These are phyloP conservation scores for Tachystola acroxantha DNA, from an alignment of 2,888 invertebrate genomes.

Conservation along the genomic window DNA sequence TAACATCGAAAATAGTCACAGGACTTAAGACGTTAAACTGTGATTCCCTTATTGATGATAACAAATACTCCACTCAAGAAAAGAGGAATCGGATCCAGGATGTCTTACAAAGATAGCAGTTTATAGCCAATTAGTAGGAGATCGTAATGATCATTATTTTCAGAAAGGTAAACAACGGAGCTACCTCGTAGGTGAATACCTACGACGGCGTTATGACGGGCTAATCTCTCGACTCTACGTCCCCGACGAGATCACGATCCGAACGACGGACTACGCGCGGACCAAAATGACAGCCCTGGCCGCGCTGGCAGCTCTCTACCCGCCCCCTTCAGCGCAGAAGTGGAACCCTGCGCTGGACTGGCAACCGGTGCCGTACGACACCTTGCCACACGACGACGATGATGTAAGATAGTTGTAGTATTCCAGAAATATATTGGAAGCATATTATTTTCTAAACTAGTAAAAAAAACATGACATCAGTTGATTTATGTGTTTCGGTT, in stretches of 20 bases:
- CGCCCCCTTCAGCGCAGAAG: conserved; percentile 72
- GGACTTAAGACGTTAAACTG: too few relatives aligned
- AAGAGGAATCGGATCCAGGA: too few relatives aligned
- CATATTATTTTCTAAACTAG: neutral
- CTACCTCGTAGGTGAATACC: conserved; percentile 63
- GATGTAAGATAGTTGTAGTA: conserved; percentile 46
- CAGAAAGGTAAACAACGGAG: conserved; percentile 75
- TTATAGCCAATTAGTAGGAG: too few relatives aligned
- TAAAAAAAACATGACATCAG: neutral
- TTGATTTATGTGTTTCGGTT: too few relatives aligned
- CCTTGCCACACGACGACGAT: conserved; percentile 44
- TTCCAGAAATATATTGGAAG: neutral
- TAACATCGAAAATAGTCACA: too few relatives aligned
- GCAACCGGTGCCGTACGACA: conserved; percentile 82
- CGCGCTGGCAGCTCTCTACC: conserved; percentile 83
- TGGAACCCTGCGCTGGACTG: conserved; percentile 80
- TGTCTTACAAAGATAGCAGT: too few relatives aligned
- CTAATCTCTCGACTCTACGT: conserved; percentile 65
- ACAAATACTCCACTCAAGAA: too few relatives aligned
- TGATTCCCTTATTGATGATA: too few relatives aligned
- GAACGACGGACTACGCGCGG: conserved; percentile 83
- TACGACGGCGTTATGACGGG: conserved; percentile 61
- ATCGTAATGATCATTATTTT: too few relatives aligned
- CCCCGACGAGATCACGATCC: conserved; percentile 64
- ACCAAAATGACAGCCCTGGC: conserved; percentile 86